These are phyloP conservation scores for Trididemnum miniatum DNA, from an alignment of 23 tunicate species.

Conservation along the genomic window DNA sequence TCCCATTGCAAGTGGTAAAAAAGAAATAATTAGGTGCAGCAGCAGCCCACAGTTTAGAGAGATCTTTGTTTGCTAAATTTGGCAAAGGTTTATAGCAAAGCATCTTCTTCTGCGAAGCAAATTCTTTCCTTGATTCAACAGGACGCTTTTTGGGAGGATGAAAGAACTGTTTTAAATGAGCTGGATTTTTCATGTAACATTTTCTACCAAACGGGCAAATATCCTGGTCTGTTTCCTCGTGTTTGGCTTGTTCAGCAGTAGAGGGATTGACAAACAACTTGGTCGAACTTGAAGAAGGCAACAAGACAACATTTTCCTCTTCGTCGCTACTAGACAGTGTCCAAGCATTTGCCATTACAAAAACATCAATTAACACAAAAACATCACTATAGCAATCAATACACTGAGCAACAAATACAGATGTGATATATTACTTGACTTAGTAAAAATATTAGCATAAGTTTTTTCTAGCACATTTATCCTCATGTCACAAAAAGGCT, in stretches of 20 bases:
- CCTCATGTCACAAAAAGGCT: too few relatives aligned
- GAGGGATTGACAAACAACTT: constrained; percentile 46
- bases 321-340: constrained; percentile 67
- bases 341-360: constrained; percentile 37
- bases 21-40: constrained; percentile 59
- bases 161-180: constrained; percentile 55
- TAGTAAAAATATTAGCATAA: too few relatives aligned
- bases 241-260: neutral
- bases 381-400: too few relatives aligned
- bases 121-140: neutral
- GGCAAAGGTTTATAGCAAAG: neutral
- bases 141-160: constrained; percentile 19
- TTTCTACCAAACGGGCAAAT: constrained; percentile 48
- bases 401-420: too few relatives aligned
- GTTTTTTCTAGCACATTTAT: too few relatives aligned
- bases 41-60: constrained; percentile 44
- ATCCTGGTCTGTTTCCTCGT: neutral
- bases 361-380: too few relatives aligned
- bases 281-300: constrained; percentile 17
- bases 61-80: constrained; percentile 12
- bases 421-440: too few relatives aligned
- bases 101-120: neutral
- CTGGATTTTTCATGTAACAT: constrained; percentile 63
- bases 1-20: constrained; percentile 69
- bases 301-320: constrained; percentile 18